A percentile compares a stretch with the other conserved stretches of the same genome.
Conservation (phyloP, 2,797 vertebrate species). For the Myiothlypis coronata region DNA sequence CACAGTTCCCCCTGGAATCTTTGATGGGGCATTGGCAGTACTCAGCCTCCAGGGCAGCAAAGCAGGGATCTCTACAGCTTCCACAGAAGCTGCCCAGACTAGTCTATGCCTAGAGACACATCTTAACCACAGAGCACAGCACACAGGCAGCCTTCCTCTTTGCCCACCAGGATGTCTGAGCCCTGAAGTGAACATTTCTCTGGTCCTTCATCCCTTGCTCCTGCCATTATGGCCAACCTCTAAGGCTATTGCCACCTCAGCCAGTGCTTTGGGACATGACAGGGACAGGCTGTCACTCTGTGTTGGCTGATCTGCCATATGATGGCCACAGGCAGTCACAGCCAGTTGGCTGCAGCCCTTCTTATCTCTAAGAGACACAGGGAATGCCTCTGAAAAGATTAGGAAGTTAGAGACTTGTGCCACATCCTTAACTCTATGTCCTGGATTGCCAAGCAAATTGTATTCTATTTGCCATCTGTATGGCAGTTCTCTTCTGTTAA, state of each 20-base stretch:
- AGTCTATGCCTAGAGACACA: neutral
- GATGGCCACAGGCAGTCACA: neutral
- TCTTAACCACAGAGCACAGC: neutral
- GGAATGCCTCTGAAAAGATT: neutral
- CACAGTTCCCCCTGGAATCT: neutral
- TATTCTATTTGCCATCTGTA: no score
- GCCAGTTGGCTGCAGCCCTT: neutral
- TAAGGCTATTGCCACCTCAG: neutral
- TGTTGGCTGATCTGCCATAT: neutral
- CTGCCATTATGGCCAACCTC: neutral
- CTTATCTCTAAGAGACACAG: accelerated
- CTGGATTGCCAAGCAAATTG: no score
- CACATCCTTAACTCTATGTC: neutral
- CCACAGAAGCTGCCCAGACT: neutral
- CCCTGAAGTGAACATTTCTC: neutral
- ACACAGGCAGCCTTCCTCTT: neutral
- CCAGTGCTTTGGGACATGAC: neutral
- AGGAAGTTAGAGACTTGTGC: neutral
- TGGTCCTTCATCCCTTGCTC: neutral
- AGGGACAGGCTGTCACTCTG: neutral
- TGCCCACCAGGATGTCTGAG: neutral
- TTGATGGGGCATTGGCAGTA: neutral
- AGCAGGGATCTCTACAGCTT: neutral
- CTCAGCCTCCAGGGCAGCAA: neutral
- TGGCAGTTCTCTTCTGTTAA: no score